Base-by-base conservation (phyloP, 2,888 invertebrate genomes). In the Hipparchia semele region DNA sequence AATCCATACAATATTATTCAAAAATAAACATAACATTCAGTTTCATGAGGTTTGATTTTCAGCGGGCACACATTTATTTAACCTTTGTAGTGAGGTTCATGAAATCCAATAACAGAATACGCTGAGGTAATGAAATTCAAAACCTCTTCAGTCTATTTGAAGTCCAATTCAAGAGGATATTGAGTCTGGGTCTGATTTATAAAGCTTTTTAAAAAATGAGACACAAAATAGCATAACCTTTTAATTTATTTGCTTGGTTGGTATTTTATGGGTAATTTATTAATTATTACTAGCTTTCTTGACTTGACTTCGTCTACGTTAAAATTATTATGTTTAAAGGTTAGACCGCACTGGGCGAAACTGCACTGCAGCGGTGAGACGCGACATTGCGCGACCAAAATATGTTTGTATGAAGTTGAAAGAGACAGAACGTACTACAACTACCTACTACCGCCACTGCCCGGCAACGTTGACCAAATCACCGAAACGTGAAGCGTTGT, bases 101-200 rank as follows among this genome's bases (percentile, higher is more conserved):
- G 79, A 84, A 86, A 87, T 86, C 81, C 83, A 88, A 87, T 87
- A 88, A 86, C 81, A 83, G 80, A 78, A 79, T 79, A 83, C 79
- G 82, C 81, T 82, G 77, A 83, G 86, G 84, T 84, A 83, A 84
- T 86, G 83, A 84, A 82, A 83, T 82, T 81, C 81, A 80, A 86
- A 85, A 84, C 82, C 82, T 78, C 83, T 85, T 79, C 81, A 85
- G 84, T 86, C 85, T 83, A 82, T 86, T 88, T 84, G 80, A 81
- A 83, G 83, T 85, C 80, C 79, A 82, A 81, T 82, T 83, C 79
- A 77, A 83, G 83, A 82, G 78, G 79, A 80, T 80, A 79, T 81
- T 79, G 80, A 77, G 77, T 76, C 76, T 70, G 76, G 74, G 71
- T 74, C 76, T 74, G 72, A 74, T 23, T 23, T 78, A 76, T 76